Conservation (phyloP, 2,888 invertebrate species). For the Coenonympha glycerion region DNA sequence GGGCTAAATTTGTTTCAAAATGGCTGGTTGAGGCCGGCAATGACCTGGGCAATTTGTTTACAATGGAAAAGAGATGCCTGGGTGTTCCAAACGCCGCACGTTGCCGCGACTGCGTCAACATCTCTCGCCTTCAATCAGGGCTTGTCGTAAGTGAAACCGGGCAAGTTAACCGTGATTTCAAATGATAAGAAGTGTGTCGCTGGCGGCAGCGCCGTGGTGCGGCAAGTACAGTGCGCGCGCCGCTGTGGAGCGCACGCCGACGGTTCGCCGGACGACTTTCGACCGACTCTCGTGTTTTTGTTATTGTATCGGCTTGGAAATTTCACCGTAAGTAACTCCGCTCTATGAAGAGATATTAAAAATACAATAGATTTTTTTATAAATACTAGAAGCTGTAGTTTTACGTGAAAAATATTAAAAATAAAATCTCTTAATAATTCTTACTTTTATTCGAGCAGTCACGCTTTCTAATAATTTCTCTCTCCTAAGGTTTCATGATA, state of each 20-base stretch:
- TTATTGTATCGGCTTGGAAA: not conserved
- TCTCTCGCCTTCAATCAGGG: not conserved
- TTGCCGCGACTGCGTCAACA: not conserved
- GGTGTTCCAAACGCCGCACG: not conserved
- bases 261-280: slow-evolving; percentile 13
- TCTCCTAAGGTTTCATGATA: no score
- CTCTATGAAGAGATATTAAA: no score
- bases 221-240: slow-evolving; percentile 42
- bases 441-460: no score
- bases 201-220: slow-evolving; percentile 30
- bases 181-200: slow-evolving; percentile 20
- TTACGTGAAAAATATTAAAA: no score
- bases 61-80: no score
- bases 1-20: no score
- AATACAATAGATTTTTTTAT: no score
- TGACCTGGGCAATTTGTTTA: no score
- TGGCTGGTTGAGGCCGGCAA: no score
- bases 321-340: slow-evolving; percentile 5
- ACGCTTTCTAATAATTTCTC: no score
- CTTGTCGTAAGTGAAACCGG: not conserved
- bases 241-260: slow-evolving; percentile 46
- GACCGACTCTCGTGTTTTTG: not conserved
- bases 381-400: no score
- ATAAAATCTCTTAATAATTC: no score
- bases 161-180: slow-evolving; percentile 7